Evolutionary conservation across 2,888 invertebrate species (phyloP), one percentile per base, ranked within the genome.

Genomic region (Piscicola geometra): DNA sequence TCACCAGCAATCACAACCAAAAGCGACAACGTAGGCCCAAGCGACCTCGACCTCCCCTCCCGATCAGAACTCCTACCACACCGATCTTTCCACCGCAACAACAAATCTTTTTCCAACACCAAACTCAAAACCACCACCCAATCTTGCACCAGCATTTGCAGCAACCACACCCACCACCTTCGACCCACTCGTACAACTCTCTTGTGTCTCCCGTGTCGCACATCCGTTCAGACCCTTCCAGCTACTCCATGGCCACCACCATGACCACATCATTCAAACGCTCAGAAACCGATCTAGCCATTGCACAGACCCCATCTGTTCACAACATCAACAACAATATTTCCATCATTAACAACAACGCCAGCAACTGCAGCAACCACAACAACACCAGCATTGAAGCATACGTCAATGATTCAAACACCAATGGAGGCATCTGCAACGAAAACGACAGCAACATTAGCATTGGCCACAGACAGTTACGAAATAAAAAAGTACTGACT

Each of bases 201-300:
- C 35, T 67, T 21, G 32, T 73, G 15, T 73, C 73, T 1, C 73
- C 73, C 15, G 28, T 64, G 9, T 28, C 36, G 1, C n/a, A 64
- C 64, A 73, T 73, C 56, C 32, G 56, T 21, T 64, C 73, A 30
- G 64, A 73, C 32, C 64, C 60, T 33, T 73, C 73, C 0, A 73
- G 64, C 33, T 73, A 73, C 35, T 73, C 73, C n/a, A 56, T 73
- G 47, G 60, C 73, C 21, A 73, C 73, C 35, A 73, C 64, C 18
- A 73, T 73, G 73, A 73, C 73, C 3, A 60, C 60, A 1, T 73
- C 73, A n/a, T 73, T 33, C 64, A 73, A 73, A 36, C 52, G 64
- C n/a, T 73, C 73, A 9, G 73, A 73, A 36, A 73, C 73, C 35
- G 73, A 73, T 64, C 56, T 56, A 1, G 64, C 35, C 33, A 35